These are phyloP conservation scores for Sebastes kiyomatsui DNA, from an alignment of 2,797 vertebrate genomes.

Conservation along the genomic window DNA sequence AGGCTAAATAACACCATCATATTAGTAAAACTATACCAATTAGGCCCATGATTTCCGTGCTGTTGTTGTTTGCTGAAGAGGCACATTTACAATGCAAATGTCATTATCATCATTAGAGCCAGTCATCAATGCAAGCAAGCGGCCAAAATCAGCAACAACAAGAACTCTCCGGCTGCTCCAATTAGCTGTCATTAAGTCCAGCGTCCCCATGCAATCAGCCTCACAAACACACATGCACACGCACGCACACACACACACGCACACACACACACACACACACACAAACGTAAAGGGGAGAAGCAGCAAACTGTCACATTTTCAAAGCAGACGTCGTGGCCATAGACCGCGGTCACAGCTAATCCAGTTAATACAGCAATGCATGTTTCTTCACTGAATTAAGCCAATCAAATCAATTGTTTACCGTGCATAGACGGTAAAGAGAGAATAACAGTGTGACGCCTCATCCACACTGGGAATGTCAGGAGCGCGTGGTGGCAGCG, in stretches of 20 bases:
- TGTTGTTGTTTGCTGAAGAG: constrained; percentile 45
- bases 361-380: not conserved
- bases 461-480: too few species aligned
- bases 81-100: constrained; percentile 67
- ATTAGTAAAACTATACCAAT: constrained; percentile 22
- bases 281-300: constrained; percentile 25
- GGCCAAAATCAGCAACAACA: constrained; percentile 17
- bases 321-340: not conserved
- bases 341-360: not conserved
- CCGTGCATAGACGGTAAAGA: not conserved
- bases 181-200: constrained; percentile 57
- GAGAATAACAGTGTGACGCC: not conserved
- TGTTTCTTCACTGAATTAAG: not conserved
- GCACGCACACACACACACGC: not conserved
- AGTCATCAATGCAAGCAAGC: constrained; percentile 61
- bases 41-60: constrained; percentile 17
- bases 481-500: too few species aligned
- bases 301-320: not conserved
- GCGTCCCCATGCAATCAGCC: constrained; percentile 27
- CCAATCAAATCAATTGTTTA: not conserved
- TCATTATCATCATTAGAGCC: constrained; percentile 44
- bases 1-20: constrained; percentile 17
- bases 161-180: constrained; percentile 75
- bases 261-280: not conserved
- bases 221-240: not conserved